Conservation (phyloP, 2,113 vertebrate species). For the Plecturocebus donacophilus region DNA sequence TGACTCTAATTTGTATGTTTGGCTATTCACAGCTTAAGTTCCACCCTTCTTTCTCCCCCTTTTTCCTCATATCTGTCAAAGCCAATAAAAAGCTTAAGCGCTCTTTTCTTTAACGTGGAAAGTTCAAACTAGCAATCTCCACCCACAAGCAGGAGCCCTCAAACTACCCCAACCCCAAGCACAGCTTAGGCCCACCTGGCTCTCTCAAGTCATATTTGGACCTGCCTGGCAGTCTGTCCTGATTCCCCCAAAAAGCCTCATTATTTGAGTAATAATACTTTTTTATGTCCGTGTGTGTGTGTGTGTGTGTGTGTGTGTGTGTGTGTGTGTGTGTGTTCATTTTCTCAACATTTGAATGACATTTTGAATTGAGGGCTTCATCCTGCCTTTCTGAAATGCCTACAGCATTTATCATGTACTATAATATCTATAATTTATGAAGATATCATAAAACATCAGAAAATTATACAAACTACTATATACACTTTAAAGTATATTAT, state of each 20-base stretch:
- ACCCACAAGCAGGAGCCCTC: not conserved
- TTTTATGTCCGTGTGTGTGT: fast-evolving
- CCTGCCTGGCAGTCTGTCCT: fast-evolving
- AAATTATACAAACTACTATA: not conserved
- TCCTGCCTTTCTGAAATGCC: not conserved
- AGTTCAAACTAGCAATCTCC: not conserved
- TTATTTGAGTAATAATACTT: fast-evolving
- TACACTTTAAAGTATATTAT: not conserved
- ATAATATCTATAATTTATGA: not conserved
- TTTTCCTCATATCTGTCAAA: too few relatives aligned
- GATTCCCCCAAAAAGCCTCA: fast-evolving
- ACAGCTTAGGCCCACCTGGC: fast-evolving
- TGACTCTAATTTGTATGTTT: not conserved
- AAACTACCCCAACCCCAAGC: fast-evolving
- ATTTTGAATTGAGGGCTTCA: not conserved
- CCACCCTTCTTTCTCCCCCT: not conserved
- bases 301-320: too few relatives aligned
- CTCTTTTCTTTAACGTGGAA: not conserved
- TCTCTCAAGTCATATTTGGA: not conserved
- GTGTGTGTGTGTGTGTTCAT: not conserved
- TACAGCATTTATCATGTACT: fast-evolving
- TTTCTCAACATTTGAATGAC: not conserved
- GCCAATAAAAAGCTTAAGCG: not conserved
- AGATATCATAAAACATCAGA: not conserved
- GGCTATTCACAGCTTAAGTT: not conserved